These are phyloP conservation scores for Verasper variegatus DNA, from an alignment of 2,113 vertebrate species.

Conservation along the genomic window DNA sequence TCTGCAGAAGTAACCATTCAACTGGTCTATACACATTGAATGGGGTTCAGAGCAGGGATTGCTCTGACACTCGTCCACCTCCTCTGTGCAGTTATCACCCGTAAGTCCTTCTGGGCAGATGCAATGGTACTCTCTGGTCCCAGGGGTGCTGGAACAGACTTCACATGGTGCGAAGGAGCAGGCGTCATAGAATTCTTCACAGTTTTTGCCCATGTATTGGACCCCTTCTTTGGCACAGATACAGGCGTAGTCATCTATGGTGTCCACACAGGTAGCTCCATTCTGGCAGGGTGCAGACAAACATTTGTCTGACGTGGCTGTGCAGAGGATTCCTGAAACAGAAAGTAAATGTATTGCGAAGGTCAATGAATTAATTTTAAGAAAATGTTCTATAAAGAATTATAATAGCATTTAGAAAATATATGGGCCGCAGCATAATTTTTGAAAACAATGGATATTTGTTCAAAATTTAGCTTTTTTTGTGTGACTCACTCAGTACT, in stretches of 20 bases:
- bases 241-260: constrained; percentile 84
- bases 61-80: constrained; percentile 78
- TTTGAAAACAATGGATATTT: too few species aligned
- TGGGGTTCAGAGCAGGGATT: constrained; percentile 78
- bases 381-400: too few species aligned
- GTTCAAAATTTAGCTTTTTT: too few species aligned
- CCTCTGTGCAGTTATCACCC: constrained; percentile 73
- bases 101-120: constrained; percentile 74
- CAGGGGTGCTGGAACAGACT: constrained; percentile 72
- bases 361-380: too few species aligned
- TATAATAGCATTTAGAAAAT: too few species aligned
- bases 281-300: constrained; percentile 86
- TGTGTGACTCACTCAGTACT: too few species aligned
- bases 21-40: constrained; percentile 77
- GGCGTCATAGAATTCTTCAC: constrained; percentile 82
- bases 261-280: constrained; percentile 84
- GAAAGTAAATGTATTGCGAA: not conserved
- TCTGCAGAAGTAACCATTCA: constrained; percentile 79
- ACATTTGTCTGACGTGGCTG: constrained; percentile 80
- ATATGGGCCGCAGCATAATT: too few species aligned
- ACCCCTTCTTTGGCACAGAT: constrained; percentile 76
- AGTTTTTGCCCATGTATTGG: constrained; percentile 82
- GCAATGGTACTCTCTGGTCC: constrained; percentile 78
- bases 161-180: constrained; percentile 80
- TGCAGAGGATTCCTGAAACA: constrained; percentile 76